These are phyloP conservation scores for Drosophila mayaguana DNA, from an alignment of 2,888 invertebrate genomes.

Conservation along the genomic window DNA sequence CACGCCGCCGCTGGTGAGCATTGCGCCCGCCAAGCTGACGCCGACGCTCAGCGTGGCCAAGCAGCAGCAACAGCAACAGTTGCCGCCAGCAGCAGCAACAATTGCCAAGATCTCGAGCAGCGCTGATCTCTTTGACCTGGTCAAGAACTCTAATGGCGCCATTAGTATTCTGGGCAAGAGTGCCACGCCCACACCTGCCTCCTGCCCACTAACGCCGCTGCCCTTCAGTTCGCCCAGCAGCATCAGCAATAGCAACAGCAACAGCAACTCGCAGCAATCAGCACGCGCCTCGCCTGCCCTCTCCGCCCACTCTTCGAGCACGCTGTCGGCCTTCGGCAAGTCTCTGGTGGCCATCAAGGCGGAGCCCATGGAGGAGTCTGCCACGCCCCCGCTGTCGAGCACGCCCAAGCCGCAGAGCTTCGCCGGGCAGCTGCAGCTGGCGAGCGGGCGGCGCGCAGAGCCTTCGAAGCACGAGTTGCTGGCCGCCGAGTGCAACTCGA, in stretches of 20 bases:
- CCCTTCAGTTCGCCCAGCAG: conserved; percentile 68
- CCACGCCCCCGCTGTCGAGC: conserved; percentile 31
- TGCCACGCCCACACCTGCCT: background rate
- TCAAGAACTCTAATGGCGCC: conserved; percentile 83
- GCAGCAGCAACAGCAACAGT: conserved; percentile 18
- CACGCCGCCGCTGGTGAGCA: conserved; percentile 82
- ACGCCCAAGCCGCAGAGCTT: conserved; percentile 61
- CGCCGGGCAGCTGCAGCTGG: conserved; percentile 70
- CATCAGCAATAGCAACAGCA: conserved; percentile 27
- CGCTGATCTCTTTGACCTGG: conserved; percentile 82
- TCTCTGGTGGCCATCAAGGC: conserved; percentile 63
- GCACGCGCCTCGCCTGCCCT: conserved; percentile 57
- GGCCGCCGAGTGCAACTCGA: conserved; percentile 67
- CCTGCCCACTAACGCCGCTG: conserved; percentile 40
- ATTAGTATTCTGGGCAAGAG: conserved; percentile 69
- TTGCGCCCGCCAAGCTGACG: conserved; percentile 68
- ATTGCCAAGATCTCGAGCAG: conserved; percentile 56
- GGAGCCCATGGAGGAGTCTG: conserved; percentile 72
- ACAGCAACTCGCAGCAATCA: conserved; percentile 43
- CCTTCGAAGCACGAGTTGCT: conserved; percentile 69
- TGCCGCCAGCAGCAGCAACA: conserved; percentile 22
- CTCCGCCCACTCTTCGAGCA: conserved; percentile 56
- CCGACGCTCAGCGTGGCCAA: conserved; percentile 62
- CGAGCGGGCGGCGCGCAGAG: conserved; percentile 41
- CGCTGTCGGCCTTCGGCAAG: conserved; percentile 71